Evolutionary conservation across 2,113 vertebrate genomes (phyloP).

Genomic region (Naja naja): DNA sequence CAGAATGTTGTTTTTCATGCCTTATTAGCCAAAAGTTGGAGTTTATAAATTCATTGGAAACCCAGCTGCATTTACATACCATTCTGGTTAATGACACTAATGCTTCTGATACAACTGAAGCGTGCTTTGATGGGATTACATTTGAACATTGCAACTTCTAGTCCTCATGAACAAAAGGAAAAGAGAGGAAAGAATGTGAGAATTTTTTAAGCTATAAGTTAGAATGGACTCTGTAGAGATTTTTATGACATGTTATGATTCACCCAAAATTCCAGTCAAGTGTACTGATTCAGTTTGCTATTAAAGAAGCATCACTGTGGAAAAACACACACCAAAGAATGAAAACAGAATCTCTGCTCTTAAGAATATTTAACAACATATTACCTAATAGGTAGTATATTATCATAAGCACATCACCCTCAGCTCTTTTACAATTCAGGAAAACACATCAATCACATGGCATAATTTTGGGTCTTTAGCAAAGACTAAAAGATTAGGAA

Average conservation of each 20-base stretch:
- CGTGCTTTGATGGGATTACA: conserved; percentile 37
- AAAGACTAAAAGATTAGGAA: conserved; percentile 18
- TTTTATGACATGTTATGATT: conserved; percentile 32
- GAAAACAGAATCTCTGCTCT: conserved; percentile 32
- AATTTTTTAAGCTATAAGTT: conserved; percentile 1
- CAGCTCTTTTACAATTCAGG: neutral
- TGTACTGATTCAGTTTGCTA: conserved; percentile 40
- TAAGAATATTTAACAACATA: conserved; percentile 49
- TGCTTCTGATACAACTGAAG: conserved; percentile 43
- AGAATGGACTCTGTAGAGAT: conserved; percentile 9
- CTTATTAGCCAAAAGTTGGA: conserved; percentile 7
- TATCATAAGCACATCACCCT: conserved; percentile 34
- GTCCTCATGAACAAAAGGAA: conserved; percentile 31
- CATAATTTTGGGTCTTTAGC: neutral
- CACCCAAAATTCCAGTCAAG: conserved; percentile 27
- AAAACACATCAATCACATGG: neutral
- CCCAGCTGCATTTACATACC: conserved; percentile 25
- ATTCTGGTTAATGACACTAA: conserved; percentile 38
- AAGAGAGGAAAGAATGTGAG: conserved; percentile 39
- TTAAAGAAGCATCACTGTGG: conserved; percentile 43
- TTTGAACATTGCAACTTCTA: conserved; percentile 44
- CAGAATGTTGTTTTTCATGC: conserved; percentile 13
- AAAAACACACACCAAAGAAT: conserved; percentile 18
- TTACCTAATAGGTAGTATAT: neutral
- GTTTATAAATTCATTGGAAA: conserved; percentile 31